Percentiles rank a stretch among this genome's conserved stretches.
phyloP scores from a whole-genome alignment of 2,888 invertebrate genomes.

The Brachyopa scutellaris region DNA sequence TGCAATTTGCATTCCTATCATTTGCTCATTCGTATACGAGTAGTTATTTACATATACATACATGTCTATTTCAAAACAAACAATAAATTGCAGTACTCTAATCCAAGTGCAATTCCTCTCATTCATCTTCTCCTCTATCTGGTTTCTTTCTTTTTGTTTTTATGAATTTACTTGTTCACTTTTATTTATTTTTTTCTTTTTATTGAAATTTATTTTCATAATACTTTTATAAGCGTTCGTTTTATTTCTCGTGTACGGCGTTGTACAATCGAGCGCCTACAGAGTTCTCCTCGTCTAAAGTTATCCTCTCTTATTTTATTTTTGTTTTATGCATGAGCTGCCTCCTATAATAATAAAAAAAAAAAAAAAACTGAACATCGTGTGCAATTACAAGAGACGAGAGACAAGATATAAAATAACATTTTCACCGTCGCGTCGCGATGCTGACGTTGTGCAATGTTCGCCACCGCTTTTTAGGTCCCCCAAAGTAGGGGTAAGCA shows the following conservation, averaged over 20 bases:
- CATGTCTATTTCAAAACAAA: slow-evolving; percentile 6
- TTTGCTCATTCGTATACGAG: too few species aligned
- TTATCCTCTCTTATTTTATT: slow-evolving; percentile 7
- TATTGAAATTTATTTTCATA: too few species aligned
- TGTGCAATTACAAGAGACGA: slow-evolving; percentile 41
- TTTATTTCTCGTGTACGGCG: too few species aligned
- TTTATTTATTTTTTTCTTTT: too few species aligned
- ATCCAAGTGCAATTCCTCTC: slow-evolving; percentile 6
- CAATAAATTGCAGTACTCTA: not conserved
- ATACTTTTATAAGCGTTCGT: too few species aligned
- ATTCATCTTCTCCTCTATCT: not conserved
- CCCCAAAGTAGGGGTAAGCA: slow-evolving; percentile 2
- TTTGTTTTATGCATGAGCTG: not conserved
- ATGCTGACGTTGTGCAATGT: slow-evolving; percentile 45
- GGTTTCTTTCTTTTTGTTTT: not conserved
- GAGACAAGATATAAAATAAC: too few species aligned
- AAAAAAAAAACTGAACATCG: slow-evolving; percentile 24
- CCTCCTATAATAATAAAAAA: slow-evolving; percentile 7
- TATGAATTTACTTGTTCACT: too few species aligned
- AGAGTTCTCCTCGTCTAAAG: not conserved
- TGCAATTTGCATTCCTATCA: not conserved
- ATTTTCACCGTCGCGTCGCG: slow-evolving; percentile 23
- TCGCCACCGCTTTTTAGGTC: not conserved
- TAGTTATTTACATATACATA: too few species aligned
- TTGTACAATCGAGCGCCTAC: too few species aligned